Conservation (phyloP, 37 sponge, comb jelly and placozoan genomes). For the Geodia barretti region DNA sequence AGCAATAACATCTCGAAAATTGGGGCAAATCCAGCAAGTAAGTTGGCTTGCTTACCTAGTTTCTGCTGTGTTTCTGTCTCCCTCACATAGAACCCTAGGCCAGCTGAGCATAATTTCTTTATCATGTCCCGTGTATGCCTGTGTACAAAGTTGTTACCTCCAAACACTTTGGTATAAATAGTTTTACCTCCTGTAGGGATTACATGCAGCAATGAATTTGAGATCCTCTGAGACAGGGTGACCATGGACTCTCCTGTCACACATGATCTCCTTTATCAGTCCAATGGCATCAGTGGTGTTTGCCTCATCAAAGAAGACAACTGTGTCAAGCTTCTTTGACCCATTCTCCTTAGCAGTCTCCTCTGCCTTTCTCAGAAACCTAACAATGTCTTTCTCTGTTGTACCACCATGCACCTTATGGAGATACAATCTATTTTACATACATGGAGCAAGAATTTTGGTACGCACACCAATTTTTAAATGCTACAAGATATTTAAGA, state of each 20-base stretch:
- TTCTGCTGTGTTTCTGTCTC: slow-evolving; percentile 42
- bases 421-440: neutral
- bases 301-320: slow-evolving; percentile 99
- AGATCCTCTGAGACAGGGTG: slow-evolving; percentile 67
- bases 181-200: slow-evolving; percentile 86
- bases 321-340: slow-evolving; percentile 49
- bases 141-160: neutral
- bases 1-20: too few species aligned
- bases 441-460: too few species aligned
- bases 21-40: too few species aligned
- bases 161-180: slow-evolving; percentile 38
- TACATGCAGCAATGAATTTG: slow-evolving; percentile 97
- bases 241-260: slow-evolving; percentile 89
- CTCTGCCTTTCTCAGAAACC: slow-evolving; percentile 65
- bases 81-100: slow-evolving; percentile 79
- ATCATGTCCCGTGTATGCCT: slow-evolving; percentile 89
- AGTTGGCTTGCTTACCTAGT: slow-evolving; percentile 71
- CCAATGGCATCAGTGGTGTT: slow-evolving; percentile 95
- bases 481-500: too few species aligned
- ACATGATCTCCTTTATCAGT: slow-evolving; percentile 98
- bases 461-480: too few species aligned
- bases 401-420: slow-evolving; percentile 68
- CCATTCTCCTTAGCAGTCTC: slow-evolving; percentile 52
- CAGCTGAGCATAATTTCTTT: slow-evolving; percentile 80
- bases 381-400: slow-evolving; percentile 53